phyloP scores from a whole-genome alignment of 2,113 vertebrate species.

The Cyrtonyx montezumae region DNA sequence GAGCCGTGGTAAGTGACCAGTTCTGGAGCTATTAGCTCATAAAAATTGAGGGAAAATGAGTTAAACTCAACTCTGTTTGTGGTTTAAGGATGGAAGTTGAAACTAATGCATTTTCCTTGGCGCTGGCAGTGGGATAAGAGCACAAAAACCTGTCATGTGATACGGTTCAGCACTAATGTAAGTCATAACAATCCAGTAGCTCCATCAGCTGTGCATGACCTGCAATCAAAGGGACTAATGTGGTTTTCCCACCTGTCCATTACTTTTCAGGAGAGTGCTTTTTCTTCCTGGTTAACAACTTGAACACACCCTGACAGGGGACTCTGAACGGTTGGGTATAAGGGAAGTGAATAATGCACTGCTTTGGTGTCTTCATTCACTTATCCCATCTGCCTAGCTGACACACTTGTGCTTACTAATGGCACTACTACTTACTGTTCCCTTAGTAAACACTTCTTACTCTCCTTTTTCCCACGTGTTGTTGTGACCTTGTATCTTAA shows the following conservation, averaged over 20 bases:
- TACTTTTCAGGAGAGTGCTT: neutral
- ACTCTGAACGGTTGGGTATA: neutral
- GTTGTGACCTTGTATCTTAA: too few species aligned
- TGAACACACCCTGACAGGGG: rapidly evolving
- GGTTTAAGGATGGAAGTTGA: slow-evolving; percentile 24
- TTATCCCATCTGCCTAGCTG: neutral
- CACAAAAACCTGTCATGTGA: neutral
- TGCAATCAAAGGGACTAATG: neutral
- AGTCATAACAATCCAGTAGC: neutral
- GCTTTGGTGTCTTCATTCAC: neutral
- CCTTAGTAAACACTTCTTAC: neutral
- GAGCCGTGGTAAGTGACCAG: neutral
- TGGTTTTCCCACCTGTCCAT: neutral
- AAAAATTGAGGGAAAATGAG: neutral
- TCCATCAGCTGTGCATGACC: neutral
- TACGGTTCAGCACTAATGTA: neutral
- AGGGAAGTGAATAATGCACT: neutral
- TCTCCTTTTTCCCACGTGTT: neutral
- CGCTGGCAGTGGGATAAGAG: neutral
- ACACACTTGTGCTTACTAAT: neutral
- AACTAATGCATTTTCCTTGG: slow-evolving; percentile 23
- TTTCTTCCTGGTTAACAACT: neutral
- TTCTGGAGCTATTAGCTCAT: neutral
- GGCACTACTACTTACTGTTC: neutral
- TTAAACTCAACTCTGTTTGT: neutral